Evolutionary conservation across 2,797 vertebrate species (phyloP).

Genomic region (Limnodromus scolopaceus): DNA sequence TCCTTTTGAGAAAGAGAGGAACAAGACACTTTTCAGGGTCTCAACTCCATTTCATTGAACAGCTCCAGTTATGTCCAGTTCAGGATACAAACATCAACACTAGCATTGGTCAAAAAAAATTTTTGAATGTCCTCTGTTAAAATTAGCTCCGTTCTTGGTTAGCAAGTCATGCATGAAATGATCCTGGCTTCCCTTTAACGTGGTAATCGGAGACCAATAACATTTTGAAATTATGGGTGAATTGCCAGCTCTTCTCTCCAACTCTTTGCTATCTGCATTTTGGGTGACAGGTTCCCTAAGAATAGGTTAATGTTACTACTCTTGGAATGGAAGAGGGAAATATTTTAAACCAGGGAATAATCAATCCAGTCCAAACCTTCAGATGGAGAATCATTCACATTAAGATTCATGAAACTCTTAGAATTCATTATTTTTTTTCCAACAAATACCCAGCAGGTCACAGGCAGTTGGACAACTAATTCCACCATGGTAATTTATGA

Average conservation of each 20-base stretch:
- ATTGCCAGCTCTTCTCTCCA: constrained; percentile 7
- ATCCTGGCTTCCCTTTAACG: not conserved
- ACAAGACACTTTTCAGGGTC: not conserved
- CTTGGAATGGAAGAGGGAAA: constrained; percentile 1
- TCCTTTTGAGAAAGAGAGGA: not conserved
- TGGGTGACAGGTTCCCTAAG: not conserved
- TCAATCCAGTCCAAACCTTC: not conserved
- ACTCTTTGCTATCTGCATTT: not conserved
- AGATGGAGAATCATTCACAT: constrained; percentile 26
- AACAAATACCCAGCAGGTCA: not conserved
- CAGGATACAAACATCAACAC: not conserved
- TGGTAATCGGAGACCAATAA: not conserved
- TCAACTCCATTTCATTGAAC: not conserved
- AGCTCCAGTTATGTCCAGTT: not conserved
- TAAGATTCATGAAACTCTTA: not conserved
- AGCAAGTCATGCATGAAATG: not conserved
- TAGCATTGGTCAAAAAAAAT: not conserved
- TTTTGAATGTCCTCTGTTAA: not conserved
- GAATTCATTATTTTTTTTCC: not conserved
- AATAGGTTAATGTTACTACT: not conserved
- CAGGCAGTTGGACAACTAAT: not conserved
- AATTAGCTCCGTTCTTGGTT: not conserved
- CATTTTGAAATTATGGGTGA: not conserved
- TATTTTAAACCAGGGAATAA: constrained; percentile 18
- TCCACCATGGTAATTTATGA: not conserved